A percentile compares a stretch with the other conserved stretches of the same genome.
Evolutionary conservation across 2,888 invertebrate genomes (phyloP).

Genomic region (Plebejus argus): DNA sequence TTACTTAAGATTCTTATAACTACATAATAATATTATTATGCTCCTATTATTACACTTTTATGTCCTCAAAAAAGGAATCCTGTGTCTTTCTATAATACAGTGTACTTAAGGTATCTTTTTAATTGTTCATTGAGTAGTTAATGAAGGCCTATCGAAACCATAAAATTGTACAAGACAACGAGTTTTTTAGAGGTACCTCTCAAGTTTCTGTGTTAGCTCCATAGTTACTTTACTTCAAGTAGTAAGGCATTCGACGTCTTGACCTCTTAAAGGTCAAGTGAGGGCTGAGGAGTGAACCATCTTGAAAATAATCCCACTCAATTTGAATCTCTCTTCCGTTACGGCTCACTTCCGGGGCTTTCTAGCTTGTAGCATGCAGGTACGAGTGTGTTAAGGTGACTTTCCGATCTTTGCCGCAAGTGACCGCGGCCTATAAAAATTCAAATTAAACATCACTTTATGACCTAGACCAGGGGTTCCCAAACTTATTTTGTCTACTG

Average conservation of each 20-base stretch:
- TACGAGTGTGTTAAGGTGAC: neutral
- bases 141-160: neutral
- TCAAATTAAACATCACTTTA: no score
- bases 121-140: neutral
- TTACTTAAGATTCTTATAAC: no score
- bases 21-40: no score
- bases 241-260: neutral
- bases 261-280: neutral
- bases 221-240: neutral
- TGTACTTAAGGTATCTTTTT: no score
- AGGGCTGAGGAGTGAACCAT: neutral
- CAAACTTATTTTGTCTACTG: no score
- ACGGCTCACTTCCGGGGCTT: neutral
- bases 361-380: neutral
- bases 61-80: no score
- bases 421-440: no score
- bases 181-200: neutral
- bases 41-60: no score
- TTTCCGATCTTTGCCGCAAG: no score
- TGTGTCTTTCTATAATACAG: no score
- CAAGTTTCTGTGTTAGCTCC: neutral
- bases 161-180: neutral
- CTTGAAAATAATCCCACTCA: constrained; percentile 6
- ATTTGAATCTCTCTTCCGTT: neutral
- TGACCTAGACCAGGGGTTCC: no score